These are phyloP conservation scores for Teinopalpus imperialis DNA, from an alignment of 2,888 invertebrate species.

Conservation along the genomic window DNA sequence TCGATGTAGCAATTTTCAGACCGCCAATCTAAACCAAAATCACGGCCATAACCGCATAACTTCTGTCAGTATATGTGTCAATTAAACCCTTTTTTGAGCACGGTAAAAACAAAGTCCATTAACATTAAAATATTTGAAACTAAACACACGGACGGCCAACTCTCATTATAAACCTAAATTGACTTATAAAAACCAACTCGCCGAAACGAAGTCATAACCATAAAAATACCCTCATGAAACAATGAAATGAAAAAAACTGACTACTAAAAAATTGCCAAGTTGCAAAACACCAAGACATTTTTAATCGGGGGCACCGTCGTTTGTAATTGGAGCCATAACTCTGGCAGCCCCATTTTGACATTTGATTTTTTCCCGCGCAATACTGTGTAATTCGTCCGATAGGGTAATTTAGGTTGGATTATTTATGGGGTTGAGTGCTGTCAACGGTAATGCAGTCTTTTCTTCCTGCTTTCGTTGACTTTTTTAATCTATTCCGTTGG, in stretches of 20 bases:
- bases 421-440: constrained; percentile 45
- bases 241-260: constrained; percentile 40
- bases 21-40: not conserved
- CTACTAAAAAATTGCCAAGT: constrained; percentile 52
- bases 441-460: constrained; percentile 35
- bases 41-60: not conserved
- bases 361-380: constrained; percentile 66
- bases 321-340: constrained; percentile 78
- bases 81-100: too few species aligned
- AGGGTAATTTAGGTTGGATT: constrained; percentile 57
- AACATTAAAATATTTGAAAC: not conserved
- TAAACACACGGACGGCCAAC: not conserved
- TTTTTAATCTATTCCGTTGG: too few species aligned
- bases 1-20: too few species aligned
- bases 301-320: constrained; percentile 65
- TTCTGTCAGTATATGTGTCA: too few species aligned
- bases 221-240: constrained; percentile 44
- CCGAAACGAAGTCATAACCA: constrained; percentile 34
- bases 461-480: constrained; percentile 1
- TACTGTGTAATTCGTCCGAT: constrained; percentile 63
- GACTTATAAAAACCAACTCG: constrained; percentile 9
- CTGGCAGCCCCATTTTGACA: constrained; percentile 77
- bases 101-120: too few species aligned
- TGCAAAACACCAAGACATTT: constrained; percentile 71
- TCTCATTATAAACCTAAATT: not conserved